Percentiles rank a stretch among this genome's conserved stretches.
Evolutionary conservation across 2,797 vertebrate species (phyloP).

Genomic region (Microhierax caerulescens): DNA sequence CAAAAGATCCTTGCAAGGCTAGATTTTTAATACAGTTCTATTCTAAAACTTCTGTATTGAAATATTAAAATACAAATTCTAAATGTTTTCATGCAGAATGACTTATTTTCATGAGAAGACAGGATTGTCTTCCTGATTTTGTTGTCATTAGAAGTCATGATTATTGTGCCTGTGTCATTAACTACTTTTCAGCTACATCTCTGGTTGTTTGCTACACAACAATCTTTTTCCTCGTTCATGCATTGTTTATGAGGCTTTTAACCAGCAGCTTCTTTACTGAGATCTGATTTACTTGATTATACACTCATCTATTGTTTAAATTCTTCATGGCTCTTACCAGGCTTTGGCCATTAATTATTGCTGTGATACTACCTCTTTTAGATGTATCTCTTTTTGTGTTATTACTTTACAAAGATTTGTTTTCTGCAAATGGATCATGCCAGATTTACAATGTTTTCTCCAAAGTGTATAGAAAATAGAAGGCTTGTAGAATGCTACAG

Average conservation of each 20-base stretch:
- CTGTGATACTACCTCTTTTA: background rate
- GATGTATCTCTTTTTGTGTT: background rate
- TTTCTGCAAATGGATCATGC: background rate
- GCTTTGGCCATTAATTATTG: background rate
- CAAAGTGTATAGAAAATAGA: background rate
- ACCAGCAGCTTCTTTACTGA: background rate
- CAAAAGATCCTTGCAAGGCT: background rate
- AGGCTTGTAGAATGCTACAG: background rate
- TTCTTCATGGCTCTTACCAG: background rate
- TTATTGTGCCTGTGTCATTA: background rate
- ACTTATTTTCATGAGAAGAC: background rate
- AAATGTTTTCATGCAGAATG: background rate
- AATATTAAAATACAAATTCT: background rate
- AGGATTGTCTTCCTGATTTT: background rate
- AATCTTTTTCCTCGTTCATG: conserved; percentile 26
- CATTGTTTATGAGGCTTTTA: conserved; percentile 47
- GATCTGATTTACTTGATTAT: background rate
- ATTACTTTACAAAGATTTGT: background rate
- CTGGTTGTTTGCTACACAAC: background rate
- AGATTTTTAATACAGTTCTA: background rate
- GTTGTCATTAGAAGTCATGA: background rate
- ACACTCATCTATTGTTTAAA: background rate
- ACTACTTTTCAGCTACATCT: background rate
- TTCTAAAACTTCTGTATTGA: background rate
- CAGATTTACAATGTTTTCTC: background rate